Conservation (phyloP, 35 echinoderm and acorn worm species). For the Lytechinus variegatus region DNA sequence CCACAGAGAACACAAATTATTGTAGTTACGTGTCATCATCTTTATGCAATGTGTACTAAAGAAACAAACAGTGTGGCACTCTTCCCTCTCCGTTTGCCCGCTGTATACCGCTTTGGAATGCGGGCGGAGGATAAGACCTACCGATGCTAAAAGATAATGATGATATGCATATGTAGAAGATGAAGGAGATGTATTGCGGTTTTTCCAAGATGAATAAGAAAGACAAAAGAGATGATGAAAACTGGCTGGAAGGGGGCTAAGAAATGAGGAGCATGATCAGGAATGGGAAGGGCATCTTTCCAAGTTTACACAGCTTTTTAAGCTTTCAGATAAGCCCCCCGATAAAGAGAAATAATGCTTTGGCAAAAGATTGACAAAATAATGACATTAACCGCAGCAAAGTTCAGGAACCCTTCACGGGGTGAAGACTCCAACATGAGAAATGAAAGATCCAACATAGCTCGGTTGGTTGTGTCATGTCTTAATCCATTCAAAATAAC, state of each 20-base stretch:
- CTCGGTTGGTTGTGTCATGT: too few relatives aligned
- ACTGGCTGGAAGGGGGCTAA: neutral
- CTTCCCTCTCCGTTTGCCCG: neutral
- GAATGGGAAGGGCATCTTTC: neutral
- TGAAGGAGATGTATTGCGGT: neutral
- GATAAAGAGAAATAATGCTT: neutral
- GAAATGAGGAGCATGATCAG: neutral
- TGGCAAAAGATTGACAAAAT: neutral
- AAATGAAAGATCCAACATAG: too few relatives aligned
- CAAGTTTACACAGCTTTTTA: slow-evolving; percentile 19
- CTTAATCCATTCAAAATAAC: too few relatives aligned
- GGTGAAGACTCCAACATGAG: neutral
- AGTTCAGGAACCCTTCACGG: neutral
- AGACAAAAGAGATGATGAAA: neutral
- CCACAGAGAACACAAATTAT: slow-evolving; percentile 17
- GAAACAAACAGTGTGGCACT: slow-evolving; percentile 33
- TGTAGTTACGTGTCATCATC: slow-evolving; percentile 36
- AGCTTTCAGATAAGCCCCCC: neutral
- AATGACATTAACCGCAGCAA: neutral
- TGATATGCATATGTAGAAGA: slow-evolving; percentile 13
- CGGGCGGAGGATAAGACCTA: neutral
- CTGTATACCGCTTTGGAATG: neutral
- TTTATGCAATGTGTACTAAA: slow-evolving; percentile 46
- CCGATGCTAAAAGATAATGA: neutral
- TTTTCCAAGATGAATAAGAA: neutral